These are phyloP conservation scores for Zygogramma bicolorata DNA, from an alignment of 2,888 invertebrate genomes.

Conservation along the genomic window DNA sequence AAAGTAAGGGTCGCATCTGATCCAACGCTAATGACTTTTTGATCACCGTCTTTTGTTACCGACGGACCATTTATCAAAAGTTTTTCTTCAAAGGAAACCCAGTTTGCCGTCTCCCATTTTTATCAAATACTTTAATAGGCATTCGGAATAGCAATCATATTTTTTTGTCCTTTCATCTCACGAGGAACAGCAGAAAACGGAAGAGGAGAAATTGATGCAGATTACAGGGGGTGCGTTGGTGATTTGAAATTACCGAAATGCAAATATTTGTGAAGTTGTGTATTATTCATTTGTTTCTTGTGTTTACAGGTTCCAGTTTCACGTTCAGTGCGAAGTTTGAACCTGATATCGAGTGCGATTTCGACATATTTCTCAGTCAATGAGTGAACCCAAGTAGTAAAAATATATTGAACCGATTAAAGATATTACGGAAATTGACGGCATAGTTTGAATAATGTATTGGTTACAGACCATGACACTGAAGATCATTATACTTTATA, in stretches of 20 bases:
- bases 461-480: no score
- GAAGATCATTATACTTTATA: no score
- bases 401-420: no score
- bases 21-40: conserved; percentile 59
- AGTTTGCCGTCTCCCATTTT: conserved; percentile 38
- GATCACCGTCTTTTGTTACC: conserved; percentile 59
- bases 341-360: no score
- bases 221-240: neutral
- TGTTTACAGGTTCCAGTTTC: no score
- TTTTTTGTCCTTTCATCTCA: conserved; percentile 23
- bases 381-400: no score
- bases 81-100: conserved; percentile 40
- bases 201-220: conserved; percentile 11
- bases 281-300: neutral
- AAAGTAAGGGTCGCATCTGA: conserved; percentile 48
- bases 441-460: no score
- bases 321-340: no score
- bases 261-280: neutral
- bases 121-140: conserved; percentile 39
- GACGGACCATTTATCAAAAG: conserved; percentile 59
- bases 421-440: no score
- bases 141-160: conserved; percentile 27
- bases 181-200: conserved; percentile 8
- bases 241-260: neutral
- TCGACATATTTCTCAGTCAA: no score